Evolutionary conservation across 2,113 vertebrate genomes (phyloP), one percentile per base, ranked within the genome.

Genomic region (Chionis minor): DNA sequence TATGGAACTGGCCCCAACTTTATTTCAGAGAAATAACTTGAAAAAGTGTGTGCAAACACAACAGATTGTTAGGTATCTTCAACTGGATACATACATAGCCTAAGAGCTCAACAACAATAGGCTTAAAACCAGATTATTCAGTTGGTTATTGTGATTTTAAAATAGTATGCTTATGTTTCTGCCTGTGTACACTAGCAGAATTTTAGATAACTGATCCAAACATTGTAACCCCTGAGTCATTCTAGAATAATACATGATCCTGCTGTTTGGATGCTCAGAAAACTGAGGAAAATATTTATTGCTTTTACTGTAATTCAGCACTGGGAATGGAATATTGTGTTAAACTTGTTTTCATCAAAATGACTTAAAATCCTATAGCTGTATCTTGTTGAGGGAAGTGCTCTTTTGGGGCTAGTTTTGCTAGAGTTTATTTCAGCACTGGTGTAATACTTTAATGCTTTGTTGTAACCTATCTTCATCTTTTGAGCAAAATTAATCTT

Each of bases 291-390:
- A 91, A 42, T 87, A 89, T 90, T 79, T 79, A 67, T 82, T 84
- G 35, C 47, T 79, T 79, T 91, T 69, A 72, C 21, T 67, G 30
- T 75, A 71, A 51, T 63, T 92, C 56, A 69, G 51, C 35, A 40
- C 24, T 75, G 66, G 44, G 47, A 95, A 56, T 79, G 42, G 58
- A 91, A 74, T 81, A 79, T 40, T 79, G 23, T 65, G 7, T 81
- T 95, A 77, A 81, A 81, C 47, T 92, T 63, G 2, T 88, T 90
- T 95, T 75, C 47, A 69, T 96, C 52, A 96, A 92, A 91, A 81
- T 78, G 12, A 56, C 52, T 89, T 88, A 59, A 92, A 93, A 62
- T 84, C 61, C n/a, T 94, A 32, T 51, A 84, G 63, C 63, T 83
- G 5, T 79, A 62, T 38, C 33, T 54, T 87, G 89, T 92, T 84